Base-by-base conservation (phyloP, 2,888 invertebrate genomes). In the Troides aeacus region DNA sequence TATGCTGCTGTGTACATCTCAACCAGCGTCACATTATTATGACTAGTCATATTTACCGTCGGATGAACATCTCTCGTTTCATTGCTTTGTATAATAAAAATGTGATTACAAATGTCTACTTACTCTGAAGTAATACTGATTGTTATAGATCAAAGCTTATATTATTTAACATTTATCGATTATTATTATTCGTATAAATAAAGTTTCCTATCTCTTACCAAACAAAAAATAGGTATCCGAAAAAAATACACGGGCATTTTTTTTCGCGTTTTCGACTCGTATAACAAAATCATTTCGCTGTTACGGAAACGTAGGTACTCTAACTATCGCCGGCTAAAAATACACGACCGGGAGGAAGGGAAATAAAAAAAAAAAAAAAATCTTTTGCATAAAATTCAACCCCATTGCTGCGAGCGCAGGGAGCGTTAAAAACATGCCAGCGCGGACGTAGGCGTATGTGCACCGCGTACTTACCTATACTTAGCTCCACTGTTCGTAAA, bases 351-450 rank as follows among this genome's bases (percentile, higher is more conserved):
- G 66, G 67, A 50, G 59, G 72, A 24, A 62, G 67, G 70, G 30
- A 30, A 30, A 30, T 30, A 30, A 30, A 70, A 69, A 71, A 71
- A 67, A 71, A 67, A 46, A 71, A 71, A 76, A 74, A 75, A 74
- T 74, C 75, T 75, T 74, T 74, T 73, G 75, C 71, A 77, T 72
- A 74, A 74, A 74, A 73, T 72, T 71, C 74, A 72, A 74, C 74
- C 77, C 74, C 78, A 72, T 74, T 69, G 71, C 69, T 69, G 61
- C 64, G 68, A 62, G 76, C 18, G 72, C 74, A 77, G 73, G 70
- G 66, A 75, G 75, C 81, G 81, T 79, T 75, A 82, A 79, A 78
- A 79, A 77, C 77, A 75, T 72, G 75, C 74, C 74, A 73, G 75
- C 72, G 72, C 72, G 73, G 66, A 66, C 69, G 59, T 23, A 46